Base-by-base conservation (phyloP, 2,888 invertebrate species). In the Mesorhabditis sp. region DNA sequence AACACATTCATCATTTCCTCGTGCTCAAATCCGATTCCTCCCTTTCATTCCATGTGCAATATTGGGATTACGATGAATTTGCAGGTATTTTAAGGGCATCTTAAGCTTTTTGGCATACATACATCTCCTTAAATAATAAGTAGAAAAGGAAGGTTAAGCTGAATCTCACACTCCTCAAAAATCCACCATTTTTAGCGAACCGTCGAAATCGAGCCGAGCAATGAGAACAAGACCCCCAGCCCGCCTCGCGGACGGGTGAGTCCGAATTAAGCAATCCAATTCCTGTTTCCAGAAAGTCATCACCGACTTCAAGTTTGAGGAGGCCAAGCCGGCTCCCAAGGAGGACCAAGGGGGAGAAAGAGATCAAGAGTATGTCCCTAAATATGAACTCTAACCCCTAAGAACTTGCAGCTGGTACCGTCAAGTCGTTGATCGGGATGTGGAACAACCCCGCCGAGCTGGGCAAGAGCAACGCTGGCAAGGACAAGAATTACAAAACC, bases 241-340 rank as follows among this genome's bases (percentile, higher is more conserved):
- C 58, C 58, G n/a, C 58, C 58, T 13, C 58, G 10, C 10, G 58
- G n/a, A n/a, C n/a, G 58, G 1, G 58, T 50, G 10, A 50, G 7
- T 2, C n/a, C 58, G 58, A 50, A n/a, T 10, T 13, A 50, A 1
- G 7, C n/a, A 50, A 13, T 13, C 10, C 1, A 10, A 50, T 13
- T 50, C 58, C 7, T 13, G 10, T 50, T 13, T 50, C n/a, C 58
- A 50, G 58, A 50, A 50, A 50, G n/a, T 50, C n/a, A n/a, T 50
- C 58, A 50, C 7, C n/a, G 58, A 50, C n/a, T 50, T 50, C 58
- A 50, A 50, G n/a, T 50, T 50, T 50, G 58, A 50, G 58, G 58
- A 50, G n/a, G 7, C 58, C 7, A 50, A 50, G 58, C 58, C 58
- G 58, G 58, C 58, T 13, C 7, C n/a, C n/a, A 50, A 50, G 58